Evolutionary conservation across 2,113 vertebrate genomes (phyloP), one percentile per base, ranked within the genome.

Genomic region (Zingel zingel): DNA sequence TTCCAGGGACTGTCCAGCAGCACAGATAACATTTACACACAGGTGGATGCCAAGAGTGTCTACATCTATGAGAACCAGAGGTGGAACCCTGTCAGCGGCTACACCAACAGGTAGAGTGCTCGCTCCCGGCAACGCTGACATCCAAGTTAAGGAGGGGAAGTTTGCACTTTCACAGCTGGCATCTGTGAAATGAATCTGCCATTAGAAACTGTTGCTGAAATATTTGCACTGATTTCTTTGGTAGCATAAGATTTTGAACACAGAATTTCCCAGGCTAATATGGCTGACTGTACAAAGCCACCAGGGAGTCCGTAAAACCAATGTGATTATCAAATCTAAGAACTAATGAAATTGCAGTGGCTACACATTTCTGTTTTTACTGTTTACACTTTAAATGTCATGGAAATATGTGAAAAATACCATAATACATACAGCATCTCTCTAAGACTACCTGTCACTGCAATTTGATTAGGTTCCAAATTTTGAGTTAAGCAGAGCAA

Each of bases 11-110:
- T 99, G 88, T 93, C 95, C 87, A 97, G 96, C 81, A 97, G 97
- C 77, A 95, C 95, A 15, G 97, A 99, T 65, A 97, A 97, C 81
- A 96, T 98, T 85, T 96, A 97, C 50, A 94, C 95, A 0, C 98
- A 99, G 93, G 96, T 96, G 0, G 98, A 99, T 1, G 95, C 97
- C 74, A 99, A 97, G 92, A 96, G 94, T 1, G 93, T 99, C 75
- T 96, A 95, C 86, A 97, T 99, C 89, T 99, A 98, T 2, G 98
- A 99, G 95, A 99, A 99, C 91, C 98, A 99, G 87, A 97, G 98
- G 64, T 99, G 98, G 98, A 99, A 99, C 86, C 98, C 98, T 0
- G 96, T 99, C 77, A 96, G 96, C 0, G 98, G 98, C 77, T 99
- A 99, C 87, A 97, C 96, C 87, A 97, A 95, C 96, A 97, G 97